These are phyloP conservation scores for Callorhinus ursinus DNA, from an alignment of 2,113 vertebrate genomes.

Conservation along the genomic window DNA sequence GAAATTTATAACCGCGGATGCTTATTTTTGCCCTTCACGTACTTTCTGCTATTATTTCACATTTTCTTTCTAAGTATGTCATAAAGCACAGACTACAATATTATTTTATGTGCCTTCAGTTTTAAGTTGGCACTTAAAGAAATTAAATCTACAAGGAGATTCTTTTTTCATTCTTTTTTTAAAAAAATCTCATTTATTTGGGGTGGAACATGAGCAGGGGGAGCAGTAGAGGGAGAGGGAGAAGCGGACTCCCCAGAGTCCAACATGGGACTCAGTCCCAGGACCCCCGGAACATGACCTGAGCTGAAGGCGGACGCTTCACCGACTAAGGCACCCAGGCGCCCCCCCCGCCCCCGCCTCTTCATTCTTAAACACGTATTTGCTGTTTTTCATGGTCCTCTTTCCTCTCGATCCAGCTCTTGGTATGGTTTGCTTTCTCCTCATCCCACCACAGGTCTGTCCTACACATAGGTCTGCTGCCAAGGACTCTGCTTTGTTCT, in stretches of 20 bases:
- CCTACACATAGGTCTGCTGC: background rate
- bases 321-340: background rate
- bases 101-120: background rate
- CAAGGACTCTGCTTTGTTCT: background rate
- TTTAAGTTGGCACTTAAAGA: background rate
- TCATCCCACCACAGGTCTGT: too few relatives aligned
- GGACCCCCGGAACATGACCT: background rate
- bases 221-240: background rate
- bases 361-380: background rate
- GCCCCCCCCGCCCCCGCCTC: fast-evolving
- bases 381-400: background rate
- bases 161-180: background rate
- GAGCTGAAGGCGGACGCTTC: background rate
- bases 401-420: background rate
- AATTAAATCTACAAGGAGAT: background rate
- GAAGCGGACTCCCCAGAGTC: background rate
- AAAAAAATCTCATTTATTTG: background rate
- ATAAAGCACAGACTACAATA: background rate
- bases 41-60: background rate
- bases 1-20: too few relatives aligned
- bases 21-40: background rate
- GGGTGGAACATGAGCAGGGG: background rate
- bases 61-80: background rate
- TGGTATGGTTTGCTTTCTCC: background rate
- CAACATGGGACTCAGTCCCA: fast-evolving